Evolutionary conservation across 2,888 invertebrate species (phyloP), one percentile per base, ranked within the genome.

Genomic region (Euzetes globulus): DNA sequence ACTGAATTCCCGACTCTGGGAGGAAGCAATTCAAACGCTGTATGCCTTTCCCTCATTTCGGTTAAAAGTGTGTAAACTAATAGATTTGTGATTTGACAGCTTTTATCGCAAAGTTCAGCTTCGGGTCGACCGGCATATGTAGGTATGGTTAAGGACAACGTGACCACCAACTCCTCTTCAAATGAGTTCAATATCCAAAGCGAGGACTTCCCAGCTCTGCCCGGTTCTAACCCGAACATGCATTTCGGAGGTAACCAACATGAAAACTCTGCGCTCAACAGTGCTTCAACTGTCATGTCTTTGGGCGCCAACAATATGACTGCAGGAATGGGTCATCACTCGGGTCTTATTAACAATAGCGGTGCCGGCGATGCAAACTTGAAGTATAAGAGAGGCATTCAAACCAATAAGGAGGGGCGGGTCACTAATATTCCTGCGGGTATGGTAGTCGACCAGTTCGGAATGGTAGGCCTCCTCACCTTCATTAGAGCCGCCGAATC

Each of bases 371-470:
- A 55, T 41, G 37, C 74, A 5, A 71, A 37, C 27, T 65, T 72
- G 52, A 65, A 17, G 19, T 50, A 65, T 19, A 75, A 75, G 47
- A 60, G 90, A 85, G 96, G 96, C 81, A 95, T 97, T 82, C 94
- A 95, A 85, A 96, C 94, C 79, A 91, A 91, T 82, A 90, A 93
- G 70, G 96, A 97, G 86, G 96, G 94, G 81, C 91, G 92, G 86
- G 95, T 99, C 81, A 93, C 96, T 83, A 96, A 97, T 86, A 98
- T 99, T 86, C 99, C 99, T 77, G 89, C 90, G 79, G 93, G 93
- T 82, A 99, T 99, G 98, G 94, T 99, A 79, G 92, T 91, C 80
- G 99, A 99, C 86, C 99, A 99, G 86, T 99, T 96, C 84, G 99
- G 99, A 80, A 98, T 99, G 87, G 96, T 98, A 79, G 99, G 99